Evolutionary conservation across 2,797 vertebrate genomes (phyloP).

Genomic region (Limnodromus scolopaceus): DNA sequence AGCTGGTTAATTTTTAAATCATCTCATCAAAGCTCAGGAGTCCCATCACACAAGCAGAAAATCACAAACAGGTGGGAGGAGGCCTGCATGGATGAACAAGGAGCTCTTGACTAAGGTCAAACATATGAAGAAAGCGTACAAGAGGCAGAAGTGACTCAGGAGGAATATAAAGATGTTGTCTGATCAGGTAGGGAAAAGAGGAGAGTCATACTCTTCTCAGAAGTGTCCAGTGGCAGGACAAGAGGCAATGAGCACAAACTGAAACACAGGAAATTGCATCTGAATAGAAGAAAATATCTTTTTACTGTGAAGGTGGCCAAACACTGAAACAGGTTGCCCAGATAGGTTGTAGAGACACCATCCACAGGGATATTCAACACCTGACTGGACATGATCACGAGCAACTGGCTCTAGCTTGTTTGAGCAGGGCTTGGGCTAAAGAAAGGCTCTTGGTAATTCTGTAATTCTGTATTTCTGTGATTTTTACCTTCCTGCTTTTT

Average conservation of each 20-base stretch:
- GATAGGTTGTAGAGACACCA: not conserved
- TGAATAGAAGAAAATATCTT: not conserved
- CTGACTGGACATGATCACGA: not conserved
- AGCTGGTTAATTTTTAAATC: not conserved
- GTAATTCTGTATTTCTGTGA: not conserved
- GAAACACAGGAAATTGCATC: not conserved
- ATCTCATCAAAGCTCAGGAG: not conserved
- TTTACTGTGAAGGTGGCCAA: not conserved
- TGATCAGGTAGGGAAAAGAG: not conserved
- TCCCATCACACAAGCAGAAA: not conserved
- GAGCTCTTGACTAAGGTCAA: not conserved
- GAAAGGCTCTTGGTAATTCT: not conserved
- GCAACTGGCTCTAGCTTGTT: not conserved
- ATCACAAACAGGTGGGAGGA: not conserved
- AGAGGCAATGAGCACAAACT: not conserved
- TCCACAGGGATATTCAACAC: not conserved
- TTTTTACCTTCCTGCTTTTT: not conserved
- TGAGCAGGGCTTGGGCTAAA: not conserved
- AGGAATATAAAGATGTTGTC: not conserved
- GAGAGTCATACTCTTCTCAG: not conserved
- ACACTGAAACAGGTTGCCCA: not conserved
- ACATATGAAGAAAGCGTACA: not conserved
- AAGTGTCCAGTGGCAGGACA: not conserved
- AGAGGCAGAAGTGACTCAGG: not conserved
- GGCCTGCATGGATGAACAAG: not conserved